Base-by-base conservation (phyloP, 2,113 vertebrate species). In the Lamprotornis superbus region DNA sequence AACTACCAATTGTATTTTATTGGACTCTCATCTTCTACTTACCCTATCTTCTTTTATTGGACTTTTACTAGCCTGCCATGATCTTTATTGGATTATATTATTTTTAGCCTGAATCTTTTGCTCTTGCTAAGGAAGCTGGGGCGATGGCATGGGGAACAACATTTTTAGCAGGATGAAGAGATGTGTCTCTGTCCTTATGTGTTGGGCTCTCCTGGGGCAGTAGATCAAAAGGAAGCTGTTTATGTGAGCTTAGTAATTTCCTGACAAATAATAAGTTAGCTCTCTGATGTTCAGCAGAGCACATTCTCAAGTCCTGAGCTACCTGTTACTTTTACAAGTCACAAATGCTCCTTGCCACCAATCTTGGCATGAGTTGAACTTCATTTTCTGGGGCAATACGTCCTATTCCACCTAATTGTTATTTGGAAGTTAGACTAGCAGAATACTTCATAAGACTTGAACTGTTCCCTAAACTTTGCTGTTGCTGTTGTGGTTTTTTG, bases 391-490 rank as follows among this genome's bases (percentile, higher is more conserved):
- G 7, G 15, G 7, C 12, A 65, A 6, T 0, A 1, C 42, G 40
- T 11, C 5, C 1, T 31, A 4, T 22, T 73, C 8, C 15, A 7
- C 3, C 0, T 40, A 5, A 10, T n/a, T 61, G 22, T 21, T 39
- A 15, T 63, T 69, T 89, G 50, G 47, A 19, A 16, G 37, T 56
- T 5, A 46, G 10, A 12, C 20, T 24, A 35, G 19, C 17, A 35
- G 44, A 91, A 22, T 60, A 4, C 11, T 21, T 56, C 4, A 1
- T 27, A 25, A 22, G 28, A 28, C 15, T 77, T 42, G 1, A 63
- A 3, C 11, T 7, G 7, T 46, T 55, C 1, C 0, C 25, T 55
- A 5, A 82, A 60, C 35, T 40, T 16, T 74, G 12, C n/a, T 57
- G 12, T 16, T 87, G 3, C 21, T 57, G 3, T 46, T 67, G 0